Conservation (phyloP, 2,113 vertebrate species). For the Cinclus mexicanus region DNA sequence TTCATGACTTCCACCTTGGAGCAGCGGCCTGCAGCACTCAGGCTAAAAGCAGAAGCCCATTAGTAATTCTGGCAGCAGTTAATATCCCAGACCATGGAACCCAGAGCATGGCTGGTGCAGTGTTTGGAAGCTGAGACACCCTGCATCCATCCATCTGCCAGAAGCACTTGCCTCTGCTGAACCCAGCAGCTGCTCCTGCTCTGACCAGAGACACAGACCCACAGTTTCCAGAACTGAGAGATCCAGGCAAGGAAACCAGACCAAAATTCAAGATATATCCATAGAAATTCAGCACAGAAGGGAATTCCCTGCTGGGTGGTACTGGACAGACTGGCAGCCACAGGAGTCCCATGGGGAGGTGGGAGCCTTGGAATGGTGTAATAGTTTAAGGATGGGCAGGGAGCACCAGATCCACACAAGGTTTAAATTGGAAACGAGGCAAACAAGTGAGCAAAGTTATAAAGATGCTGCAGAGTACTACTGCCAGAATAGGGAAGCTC, state of each 20-base stretch:
- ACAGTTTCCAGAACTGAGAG: neutral
- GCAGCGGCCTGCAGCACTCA: neutral
- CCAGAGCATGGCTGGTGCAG: neutral
- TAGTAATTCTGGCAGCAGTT: neutral
- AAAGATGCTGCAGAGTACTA: neutral
- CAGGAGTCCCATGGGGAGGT: neutral
- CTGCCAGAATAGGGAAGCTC: neutral
- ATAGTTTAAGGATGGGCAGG: neutral
- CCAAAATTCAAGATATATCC: neutral
- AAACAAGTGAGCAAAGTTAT: neutral
- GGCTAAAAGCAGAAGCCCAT: constrained; percentile 28
- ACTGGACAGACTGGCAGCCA: neutral
- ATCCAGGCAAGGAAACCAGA: neutral
- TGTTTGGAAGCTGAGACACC: neutral
- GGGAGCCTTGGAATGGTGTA: neutral
- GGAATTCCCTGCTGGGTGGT: neutral
- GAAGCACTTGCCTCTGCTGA: fast-evolving
- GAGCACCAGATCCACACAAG: neutral
- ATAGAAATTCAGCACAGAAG: neutral
- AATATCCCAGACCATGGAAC: neutral
- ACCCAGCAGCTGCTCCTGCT: neutral
- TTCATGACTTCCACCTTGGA: neutral
- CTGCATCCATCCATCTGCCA: neutral
- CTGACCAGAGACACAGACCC: neutral
- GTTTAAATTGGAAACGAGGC: neutral